Percentiles rank a stretch among this genome's conserved stretches.
phyloP scores from a whole-genome alignment of 2,888 invertebrate species.

The Tinea trinotella region DNA sequence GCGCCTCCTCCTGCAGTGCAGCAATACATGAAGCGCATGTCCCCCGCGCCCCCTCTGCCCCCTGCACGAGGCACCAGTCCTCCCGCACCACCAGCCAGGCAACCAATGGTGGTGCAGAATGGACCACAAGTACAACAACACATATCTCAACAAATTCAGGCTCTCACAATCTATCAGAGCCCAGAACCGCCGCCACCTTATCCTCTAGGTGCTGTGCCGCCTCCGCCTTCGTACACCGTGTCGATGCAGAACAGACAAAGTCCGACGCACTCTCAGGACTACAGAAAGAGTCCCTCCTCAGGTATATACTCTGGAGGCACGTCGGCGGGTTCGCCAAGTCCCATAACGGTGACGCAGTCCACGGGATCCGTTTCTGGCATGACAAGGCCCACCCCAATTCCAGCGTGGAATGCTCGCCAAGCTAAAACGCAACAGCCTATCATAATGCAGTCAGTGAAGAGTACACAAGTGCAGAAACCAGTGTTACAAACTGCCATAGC shows the following conservation, averaged over 20 bases:
- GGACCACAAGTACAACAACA: constrained; percentile 88
- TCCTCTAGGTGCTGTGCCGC: constrained; percentile 76
- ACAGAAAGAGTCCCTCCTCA: constrained; percentile 88
- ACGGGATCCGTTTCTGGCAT: constrained; percentile 76
- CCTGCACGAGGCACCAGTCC: constrained; percentile 82
- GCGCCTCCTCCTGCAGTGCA: constrained; percentile 77
- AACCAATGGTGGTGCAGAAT: constrained; percentile 87
- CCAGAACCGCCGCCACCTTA: constrained; percentile 80
- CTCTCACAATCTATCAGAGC: constrained; percentile 81
- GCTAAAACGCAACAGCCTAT: constrained; percentile 93
- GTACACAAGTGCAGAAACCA: constrained; percentile 96
- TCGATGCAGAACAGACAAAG: constrained; percentile 91
- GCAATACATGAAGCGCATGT: constrained; percentile 74
- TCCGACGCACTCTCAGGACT: constrained; percentile 86
- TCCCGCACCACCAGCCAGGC: constrained; percentile 70
- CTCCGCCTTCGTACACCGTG: constrained; percentile 88
- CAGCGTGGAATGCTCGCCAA: constrained; percentile 89
- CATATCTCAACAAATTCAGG: constrained; percentile 90
- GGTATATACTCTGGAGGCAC: constrained; percentile 89
- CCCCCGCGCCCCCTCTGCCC: constrained; percentile 75
- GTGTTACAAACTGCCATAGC: constrained; percentile 95
- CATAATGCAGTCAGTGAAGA: constrained; percentile 97
- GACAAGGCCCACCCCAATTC: constrained; percentile 85
- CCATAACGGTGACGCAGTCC: constrained; percentile 79
- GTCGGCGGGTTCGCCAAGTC: constrained; percentile 88